phyloP scores from a whole-genome alignment of 1,140 invertebrate species.

The Steinernema khuongi region DNA sequence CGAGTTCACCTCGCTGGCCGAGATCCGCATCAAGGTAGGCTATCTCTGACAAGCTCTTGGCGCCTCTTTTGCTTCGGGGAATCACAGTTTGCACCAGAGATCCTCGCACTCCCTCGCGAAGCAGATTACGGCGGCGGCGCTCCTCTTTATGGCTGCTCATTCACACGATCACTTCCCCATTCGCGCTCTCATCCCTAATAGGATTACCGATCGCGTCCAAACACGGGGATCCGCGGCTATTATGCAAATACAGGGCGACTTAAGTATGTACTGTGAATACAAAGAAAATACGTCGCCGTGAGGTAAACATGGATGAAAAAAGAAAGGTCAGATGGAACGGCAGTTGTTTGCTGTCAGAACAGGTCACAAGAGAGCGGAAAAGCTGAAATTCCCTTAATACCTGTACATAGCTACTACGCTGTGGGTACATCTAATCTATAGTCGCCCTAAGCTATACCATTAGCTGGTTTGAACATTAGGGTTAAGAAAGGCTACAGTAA shows the following conservation, averaged over 20 bases:
- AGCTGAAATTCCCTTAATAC: too few species aligned
- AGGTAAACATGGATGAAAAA: too few species aligned
- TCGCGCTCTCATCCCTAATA: not conserved
- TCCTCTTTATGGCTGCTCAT: not conserved
- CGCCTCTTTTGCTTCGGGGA: not conserved
- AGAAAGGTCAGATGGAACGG: too few species aligned
- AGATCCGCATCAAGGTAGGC: not conserved
- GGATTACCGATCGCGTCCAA: not conserved
- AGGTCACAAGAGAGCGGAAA: too few species aligned
- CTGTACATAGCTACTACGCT: too few species aligned
- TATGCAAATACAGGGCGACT: conserved; percentile 16
- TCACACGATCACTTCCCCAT: not conserved
- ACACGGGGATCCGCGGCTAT: conserved; percentile 4
- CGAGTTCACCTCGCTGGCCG: not conserved
- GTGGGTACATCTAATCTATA: too few species aligned
- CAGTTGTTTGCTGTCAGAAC: too few species aligned
- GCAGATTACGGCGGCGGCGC: not conserved
- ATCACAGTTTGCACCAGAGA: not conserved
- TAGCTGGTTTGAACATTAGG: too few species aligned
- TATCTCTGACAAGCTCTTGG: not conserved
- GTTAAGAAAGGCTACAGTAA: too few species aligned
- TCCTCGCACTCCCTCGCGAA: not conserved
- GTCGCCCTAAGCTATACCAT: too few species aligned
- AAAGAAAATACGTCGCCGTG: too few species aligned
- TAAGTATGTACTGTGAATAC: too few species aligned